Base-by-base conservation (phyloP, 2,797 vertebrate species). In the Heterohyrax brucei region DNA sequence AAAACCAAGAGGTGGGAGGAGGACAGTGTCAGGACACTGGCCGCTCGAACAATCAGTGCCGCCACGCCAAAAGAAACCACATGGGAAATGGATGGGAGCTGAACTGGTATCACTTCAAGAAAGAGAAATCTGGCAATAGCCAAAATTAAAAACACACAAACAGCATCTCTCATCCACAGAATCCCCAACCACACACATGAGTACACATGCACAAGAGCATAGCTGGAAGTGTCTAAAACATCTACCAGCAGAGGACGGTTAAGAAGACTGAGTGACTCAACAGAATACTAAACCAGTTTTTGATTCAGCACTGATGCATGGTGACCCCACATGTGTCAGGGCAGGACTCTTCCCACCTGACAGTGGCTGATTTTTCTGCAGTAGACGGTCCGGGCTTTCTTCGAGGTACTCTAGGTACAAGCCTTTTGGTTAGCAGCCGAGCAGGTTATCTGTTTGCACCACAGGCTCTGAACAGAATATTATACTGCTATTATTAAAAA, bases 201-300 rank as follows among this genome's bases (percentile, higher is more conserved):
- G 48, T n/a, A 84, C 10, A 1, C 0, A 22, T 0, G 6, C 0
- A 10, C 59, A 4, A 62, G n/a, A 53, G 46, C 24, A 14, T 13
- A 62, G 53, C 48, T 44, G 59, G 88, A 61, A 64, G 44, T 0
- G 66, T 24, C 66, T 59, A 50, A 39, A 21, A 26, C 14, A 14
- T 48, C 46, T 30, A 7, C 3, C 21, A 10, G 12, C 1, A 50
- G 48, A 77, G 66, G 33, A 46, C 21, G 10, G 28, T 28, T 59
- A 33, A 82, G n/a, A 46, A 30, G 2, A 75, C 19, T 61, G 66
- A 50, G 64, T 6, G 10, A 2, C 30, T 61, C 24, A 22, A 53
- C 53, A 56, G 53, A 56, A 56, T 56, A 56, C 53, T 56, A 56
- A 56, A 56, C 53, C 53, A 56, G 53, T 16, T 13, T 2, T 56